Evolutionary conservation across 2,888 invertebrate genomes (phyloP).

Genomic region (Megamerina dolium): DNA sequence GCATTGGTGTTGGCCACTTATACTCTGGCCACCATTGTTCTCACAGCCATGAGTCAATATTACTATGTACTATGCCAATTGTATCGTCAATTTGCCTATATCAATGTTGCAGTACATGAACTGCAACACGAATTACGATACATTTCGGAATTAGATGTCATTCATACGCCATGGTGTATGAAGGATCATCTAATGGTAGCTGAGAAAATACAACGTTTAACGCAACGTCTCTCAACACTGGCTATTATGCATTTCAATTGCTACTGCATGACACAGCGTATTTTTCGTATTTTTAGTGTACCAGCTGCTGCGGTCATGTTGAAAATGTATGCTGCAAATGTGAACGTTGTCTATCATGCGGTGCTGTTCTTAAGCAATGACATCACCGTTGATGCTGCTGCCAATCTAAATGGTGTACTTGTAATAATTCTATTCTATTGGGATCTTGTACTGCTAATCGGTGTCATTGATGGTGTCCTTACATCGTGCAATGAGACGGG

Average conservation of each 20-base stretch:
- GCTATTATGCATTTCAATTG: conserved; percentile 21
- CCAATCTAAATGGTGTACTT: conserved; percentile 11
- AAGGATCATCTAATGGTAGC: no score
- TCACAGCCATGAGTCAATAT: conserved; percentile 12
- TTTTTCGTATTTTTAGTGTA: conserved; percentile 19
- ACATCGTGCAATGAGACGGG: conserved; percentile 23
- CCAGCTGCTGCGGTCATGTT: conserved; percentile 16
- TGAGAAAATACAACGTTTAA: no score
- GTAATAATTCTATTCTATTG: conserved; percentile 13
- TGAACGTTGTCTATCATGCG: conserved; percentile 26
- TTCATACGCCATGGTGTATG: no score
- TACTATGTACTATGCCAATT: conserved; percentile 21
- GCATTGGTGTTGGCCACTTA: background rate
- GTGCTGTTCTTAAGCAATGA: conserved; percentile 21
- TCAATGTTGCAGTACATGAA: conserved; percentile 25
- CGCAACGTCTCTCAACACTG: background rate
- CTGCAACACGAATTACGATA: no score
- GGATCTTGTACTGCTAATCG: conserved; percentile 17
- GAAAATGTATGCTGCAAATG: conserved; percentile 19
- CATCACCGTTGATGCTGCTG: conserved; percentile 10
- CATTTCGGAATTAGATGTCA: no score
- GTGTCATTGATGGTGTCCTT: conserved; percentile 21
- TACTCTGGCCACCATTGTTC: background rate
- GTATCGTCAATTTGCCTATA: conserved; percentile 24
- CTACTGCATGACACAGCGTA: conserved; percentile 14